A percentile compares a stretch with the other conserved stretches of the same genome.
phyloP scores from a whole-genome alignment of 2,888 invertebrate species.

The Tetragonula carbonaria region DNA sequence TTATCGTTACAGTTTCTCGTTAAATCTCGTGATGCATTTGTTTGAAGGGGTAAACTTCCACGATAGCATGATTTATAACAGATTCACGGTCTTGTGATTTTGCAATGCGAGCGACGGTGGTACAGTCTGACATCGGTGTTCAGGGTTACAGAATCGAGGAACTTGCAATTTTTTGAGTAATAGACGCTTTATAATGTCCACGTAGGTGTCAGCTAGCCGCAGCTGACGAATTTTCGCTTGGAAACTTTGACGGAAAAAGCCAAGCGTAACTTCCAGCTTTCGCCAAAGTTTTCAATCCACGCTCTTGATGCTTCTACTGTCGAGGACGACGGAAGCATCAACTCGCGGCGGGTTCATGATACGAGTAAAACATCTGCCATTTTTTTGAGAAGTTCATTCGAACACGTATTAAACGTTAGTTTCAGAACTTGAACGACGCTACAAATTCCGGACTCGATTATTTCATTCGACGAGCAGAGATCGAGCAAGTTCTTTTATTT shows the following conservation, averaged over 20 bases:
- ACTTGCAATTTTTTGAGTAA: neutral
- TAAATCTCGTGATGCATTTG: too few species aligned
- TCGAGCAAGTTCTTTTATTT: too few species aligned
- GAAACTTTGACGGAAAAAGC: neutral
- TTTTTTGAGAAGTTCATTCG: neutral
- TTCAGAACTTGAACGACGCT: neutral
- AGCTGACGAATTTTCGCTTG: neutral
- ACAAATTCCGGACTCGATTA: too few species aligned
- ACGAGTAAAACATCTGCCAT: neutral
- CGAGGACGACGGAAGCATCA: neutral
- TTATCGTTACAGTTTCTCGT: too few species aligned
- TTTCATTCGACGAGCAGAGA: too few species aligned
- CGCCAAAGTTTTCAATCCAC: neutral
- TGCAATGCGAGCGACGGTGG: too few species aligned
- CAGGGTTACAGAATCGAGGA: neutral
- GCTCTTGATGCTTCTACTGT: neutral
- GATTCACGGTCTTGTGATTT: too few species aligned
- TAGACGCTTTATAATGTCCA: neutral
- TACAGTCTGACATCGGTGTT: neutral
- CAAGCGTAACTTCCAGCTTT: neutral
- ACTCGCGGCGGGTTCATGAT: neutral
- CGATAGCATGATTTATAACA: too few species aligned
- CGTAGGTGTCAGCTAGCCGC: neutral
- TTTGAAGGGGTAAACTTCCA: too few species aligned
- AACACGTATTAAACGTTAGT: neutral